Evolutionary conservation across 2,888 invertebrate species (phyloP).

Genomic region (Peribatodes rhomboidaria): DNA sequence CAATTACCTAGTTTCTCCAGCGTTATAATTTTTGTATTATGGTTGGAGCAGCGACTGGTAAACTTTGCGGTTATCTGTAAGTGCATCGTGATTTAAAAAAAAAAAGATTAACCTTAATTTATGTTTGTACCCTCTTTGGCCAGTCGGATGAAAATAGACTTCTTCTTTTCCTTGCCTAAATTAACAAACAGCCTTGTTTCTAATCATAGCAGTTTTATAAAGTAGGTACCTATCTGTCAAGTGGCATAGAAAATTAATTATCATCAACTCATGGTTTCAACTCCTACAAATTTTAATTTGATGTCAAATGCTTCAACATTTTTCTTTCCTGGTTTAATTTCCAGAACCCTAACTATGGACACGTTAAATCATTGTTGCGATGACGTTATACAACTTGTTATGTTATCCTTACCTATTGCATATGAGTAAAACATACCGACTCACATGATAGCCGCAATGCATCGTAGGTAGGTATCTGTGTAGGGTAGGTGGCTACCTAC

Average conservation of each 20-base stretch:
- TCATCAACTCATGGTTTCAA: too few species aligned
- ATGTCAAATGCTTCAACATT: neutral
- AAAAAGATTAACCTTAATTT: too few species aligned
- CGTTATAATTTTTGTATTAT: neutral
- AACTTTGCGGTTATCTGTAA: neutral
- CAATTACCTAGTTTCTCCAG: neutral
- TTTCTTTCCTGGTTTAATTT: slow-evolving; percentile 6
- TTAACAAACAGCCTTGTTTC: slow-evolving; percentile 8
- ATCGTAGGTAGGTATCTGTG: slow-evolving; percentile 8
- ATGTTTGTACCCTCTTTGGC: too few species aligned
- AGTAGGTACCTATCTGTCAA: slow-evolving; percentile 1
- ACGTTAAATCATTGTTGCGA: slow-evolving; percentile 31
- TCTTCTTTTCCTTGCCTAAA: slow-evolving; percentile 13
- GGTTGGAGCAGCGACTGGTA: neutral
- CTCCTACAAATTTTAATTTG: too few species aligned
- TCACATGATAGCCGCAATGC: neutral
- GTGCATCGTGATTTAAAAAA: too few species aligned
- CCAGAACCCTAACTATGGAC: slow-evolving; percentile 10
- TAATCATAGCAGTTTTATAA: slow-evolving; percentile 13
- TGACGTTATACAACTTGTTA: slow-evolving; percentile 29
- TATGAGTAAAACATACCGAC: slow-evolving; percentile 4
- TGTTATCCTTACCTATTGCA: slow-evolving; percentile 32
- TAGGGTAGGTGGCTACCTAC: too few species aligned
- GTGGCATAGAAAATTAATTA: too few species aligned
- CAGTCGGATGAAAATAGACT: too few species aligned